These are phyloP conservation scores for Osmerus mordax DNA, from an alignment of 2,113 vertebrate genomes.

Conservation along the genomic window DNA sequence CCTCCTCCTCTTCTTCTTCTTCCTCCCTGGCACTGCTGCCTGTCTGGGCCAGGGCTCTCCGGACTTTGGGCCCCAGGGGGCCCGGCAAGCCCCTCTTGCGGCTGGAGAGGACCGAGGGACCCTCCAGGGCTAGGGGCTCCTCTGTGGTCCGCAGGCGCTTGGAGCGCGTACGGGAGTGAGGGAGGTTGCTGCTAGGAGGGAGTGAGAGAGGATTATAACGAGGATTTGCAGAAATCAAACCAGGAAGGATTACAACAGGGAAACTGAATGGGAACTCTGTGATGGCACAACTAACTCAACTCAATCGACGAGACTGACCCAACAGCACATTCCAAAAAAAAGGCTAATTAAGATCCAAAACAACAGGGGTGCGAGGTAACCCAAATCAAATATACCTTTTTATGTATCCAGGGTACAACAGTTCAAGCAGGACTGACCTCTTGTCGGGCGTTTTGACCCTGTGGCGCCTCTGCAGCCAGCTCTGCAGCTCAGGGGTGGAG, in stretches of 20 bases:
- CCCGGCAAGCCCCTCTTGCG: conserved; percentile 54
- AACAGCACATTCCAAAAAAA: background rate
- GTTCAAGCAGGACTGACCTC: conserved; percentile 64
- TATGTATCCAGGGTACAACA: background rate
- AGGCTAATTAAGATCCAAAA: background rate
- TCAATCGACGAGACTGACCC: background rate
- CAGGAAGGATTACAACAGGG: background rate
- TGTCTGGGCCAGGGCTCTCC: conserved; percentile 36
- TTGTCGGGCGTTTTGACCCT: conserved; percentile 67
- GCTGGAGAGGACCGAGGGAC: conserved; percentile 47
- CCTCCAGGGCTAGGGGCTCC: conserved; percentile 63
- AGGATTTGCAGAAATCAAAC: conserved; percentile 2
- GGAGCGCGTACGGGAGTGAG: conserved; percentile 77
- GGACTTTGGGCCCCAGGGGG: conserved; percentile 50
- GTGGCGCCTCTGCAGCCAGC: conserved; percentile 81
- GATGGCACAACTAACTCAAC: background rate
- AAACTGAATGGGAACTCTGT: background rate
- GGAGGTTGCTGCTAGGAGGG: conserved; percentile 61
- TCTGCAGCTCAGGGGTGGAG: conserved; percentile 85
- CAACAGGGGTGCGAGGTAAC: too few species aligned
- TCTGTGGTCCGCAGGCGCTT: conserved; percentile 84
- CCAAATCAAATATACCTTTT: conserved; percentile 20
- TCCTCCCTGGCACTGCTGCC: conserved; percentile 18
- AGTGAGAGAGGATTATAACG: background rate
- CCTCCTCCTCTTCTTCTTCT: conserved; percentile 44